Evolutionary conservation across 2,888 invertebrate species (phyloP).

Genomic region (Leucoma salicis): DNA sequence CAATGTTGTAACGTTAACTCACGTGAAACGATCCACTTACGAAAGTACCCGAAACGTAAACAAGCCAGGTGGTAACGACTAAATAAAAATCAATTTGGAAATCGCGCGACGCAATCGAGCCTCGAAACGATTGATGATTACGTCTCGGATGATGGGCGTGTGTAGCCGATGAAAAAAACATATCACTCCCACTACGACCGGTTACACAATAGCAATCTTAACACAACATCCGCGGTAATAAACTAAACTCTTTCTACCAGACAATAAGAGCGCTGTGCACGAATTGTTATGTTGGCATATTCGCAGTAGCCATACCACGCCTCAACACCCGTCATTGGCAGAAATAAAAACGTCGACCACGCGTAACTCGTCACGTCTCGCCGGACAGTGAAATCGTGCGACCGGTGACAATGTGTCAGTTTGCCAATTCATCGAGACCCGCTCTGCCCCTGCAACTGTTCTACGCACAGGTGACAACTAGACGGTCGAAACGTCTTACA

Average conservation of each 20-base stretch:
- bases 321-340: slow-evolving; percentile 81
- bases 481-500: slow-evolving; percentile 27
- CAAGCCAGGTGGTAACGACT: slow-evolving; percentile 15
- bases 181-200: slow-evolving; percentile 77
- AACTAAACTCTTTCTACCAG: slow-evolving; percentile 45
- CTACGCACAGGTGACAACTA: slow-evolving; percentile 9
- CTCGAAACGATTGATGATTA: slow-evolving; percentile 51
- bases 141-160: slow-evolving; percentile 71
- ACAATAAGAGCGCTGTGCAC: slow-evolving; percentile 45
- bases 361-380: slow-evolving; percentile 80
- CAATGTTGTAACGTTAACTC: slow-evolving; percentile 20
- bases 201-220: slow-evolving; percentile 55
- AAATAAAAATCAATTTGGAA: slow-evolving; percentile 54
- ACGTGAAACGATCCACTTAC: slow-evolving; percentile 12
- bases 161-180: slow-evolving; percentile 71
- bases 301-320: slow-evolving; percentile 72
- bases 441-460: slow-evolving; percentile 28
- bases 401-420: slow-evolving; percentile 76
- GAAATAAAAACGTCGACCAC: slow-evolving; percentile 81
- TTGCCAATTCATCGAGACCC: slow-evolving; percentile 49
- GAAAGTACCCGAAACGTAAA: slow-evolving; percentile 17
- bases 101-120: slow-evolving; percentile 53
- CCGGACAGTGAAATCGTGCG: slow-evolving; percentile 79
- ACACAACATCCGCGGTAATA: slow-evolving; percentile 29
- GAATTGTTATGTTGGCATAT: slow-evolving; percentile 46